Evolutionary conservation across 2,888 invertebrate species (phyloP).

Genomic region (Crepidodera aurea): DNA sequence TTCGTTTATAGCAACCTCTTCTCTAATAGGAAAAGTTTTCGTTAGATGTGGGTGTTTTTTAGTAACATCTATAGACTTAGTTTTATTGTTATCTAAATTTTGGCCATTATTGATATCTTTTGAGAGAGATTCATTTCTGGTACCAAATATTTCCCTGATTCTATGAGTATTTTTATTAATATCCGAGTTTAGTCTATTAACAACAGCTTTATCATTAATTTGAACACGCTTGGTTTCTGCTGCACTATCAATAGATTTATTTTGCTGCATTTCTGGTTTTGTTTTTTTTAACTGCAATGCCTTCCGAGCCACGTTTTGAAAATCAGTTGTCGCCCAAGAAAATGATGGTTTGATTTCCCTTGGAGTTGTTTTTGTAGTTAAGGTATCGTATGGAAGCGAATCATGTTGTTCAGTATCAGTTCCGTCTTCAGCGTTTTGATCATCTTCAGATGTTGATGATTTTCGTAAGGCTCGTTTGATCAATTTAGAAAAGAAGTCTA

Average conservation of each 20-base stretch:
- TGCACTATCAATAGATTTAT: neutral
- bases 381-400: slow-evolving; percentile 69
- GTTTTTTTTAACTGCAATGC: slow-evolving; percentile 29
- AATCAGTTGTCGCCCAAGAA: slow-evolving; percentile 41
- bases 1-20: neutral
- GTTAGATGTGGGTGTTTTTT: neutral
- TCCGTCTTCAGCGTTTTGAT: slow-evolving; percentile 64
- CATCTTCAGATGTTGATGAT: slow-evolving; percentile 66
- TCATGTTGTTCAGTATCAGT: slow-evolving; percentile 78
- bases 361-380: slow-evolving; percentile 13
- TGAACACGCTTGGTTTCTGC: slow-evolving; percentile 16
- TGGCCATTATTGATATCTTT: neutral
- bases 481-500: slow-evolving; percentile 68
- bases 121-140: neutral
- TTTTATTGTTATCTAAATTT: neutral
- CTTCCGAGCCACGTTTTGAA: slow-evolving; percentile 39
- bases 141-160: neutral
- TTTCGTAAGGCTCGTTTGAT: slow-evolving; percentile 69
- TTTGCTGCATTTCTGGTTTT: slow-evolving; percentile 10
- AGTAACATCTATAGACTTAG: neutral
- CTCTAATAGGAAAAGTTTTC: neutral
- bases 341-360: slow-evolving; percentile 31
- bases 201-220: slow-evolving; percentile 7
- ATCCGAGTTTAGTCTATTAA: slow-evolving; percentile 12
- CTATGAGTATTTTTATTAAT: slow-evolving; percentile 4